phyloP scores from a whole-genome alignment of 2,797 vertebrate genomes.

The Sebastes trivittatus region DNA sequence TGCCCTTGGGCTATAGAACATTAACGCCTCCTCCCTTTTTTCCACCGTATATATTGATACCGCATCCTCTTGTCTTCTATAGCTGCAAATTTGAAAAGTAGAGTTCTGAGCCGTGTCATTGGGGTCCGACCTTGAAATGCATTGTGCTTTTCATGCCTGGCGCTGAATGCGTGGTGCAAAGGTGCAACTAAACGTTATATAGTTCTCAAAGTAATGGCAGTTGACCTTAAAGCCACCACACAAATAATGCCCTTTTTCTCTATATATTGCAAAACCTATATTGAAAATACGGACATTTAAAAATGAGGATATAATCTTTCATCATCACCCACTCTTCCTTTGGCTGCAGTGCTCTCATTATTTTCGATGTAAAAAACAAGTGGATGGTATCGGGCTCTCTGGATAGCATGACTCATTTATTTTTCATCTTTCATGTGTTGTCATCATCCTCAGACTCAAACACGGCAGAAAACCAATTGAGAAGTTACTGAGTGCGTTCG shows the following conservation, averaged over 20 bases:
- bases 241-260: too few species aligned
- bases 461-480: not conserved
- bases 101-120: not conserved
- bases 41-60: not conserved
- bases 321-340: not conserved
- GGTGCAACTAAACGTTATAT: not conserved
- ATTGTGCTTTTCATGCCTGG: not conserved
- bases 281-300: not conserved
- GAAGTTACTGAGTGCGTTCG: conserved; percentile 2
- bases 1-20: not conserved
- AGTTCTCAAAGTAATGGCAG: not conserved
- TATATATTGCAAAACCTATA: not conserved
- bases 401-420: not conserved
- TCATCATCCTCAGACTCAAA: conserved; percentile 27
- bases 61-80: not conserved
- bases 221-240: too few species aligned
- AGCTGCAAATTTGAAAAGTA: not conserved
- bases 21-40: not conserved
- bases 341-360: conserved; percentile 2
- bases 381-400: not conserved
- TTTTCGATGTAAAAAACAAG: not conserved
- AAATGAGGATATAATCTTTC: not conserved
- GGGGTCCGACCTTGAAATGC: not conserved
- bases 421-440: conserved; percentile 41
- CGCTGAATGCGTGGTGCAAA: not conserved